phyloP scores from a whole-genome alignment of 2,888 invertebrate genomes.

The Drosophila mercatorum region DNA sequence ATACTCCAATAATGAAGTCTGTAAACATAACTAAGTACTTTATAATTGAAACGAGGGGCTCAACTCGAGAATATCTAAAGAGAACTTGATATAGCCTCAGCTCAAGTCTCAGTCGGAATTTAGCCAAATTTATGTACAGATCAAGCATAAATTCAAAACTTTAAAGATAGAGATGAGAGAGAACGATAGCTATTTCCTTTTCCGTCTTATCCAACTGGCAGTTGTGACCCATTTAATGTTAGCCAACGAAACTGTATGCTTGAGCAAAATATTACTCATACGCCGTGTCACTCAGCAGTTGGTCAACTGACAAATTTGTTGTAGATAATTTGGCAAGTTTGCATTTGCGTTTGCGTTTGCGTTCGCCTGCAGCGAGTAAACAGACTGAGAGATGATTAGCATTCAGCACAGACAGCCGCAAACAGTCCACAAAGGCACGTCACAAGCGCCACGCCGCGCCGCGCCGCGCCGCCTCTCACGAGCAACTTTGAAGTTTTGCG shows the following conservation, averaged over 20 bases:
- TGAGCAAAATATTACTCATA: conserved; percentile 26
- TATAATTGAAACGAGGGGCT: background rate
- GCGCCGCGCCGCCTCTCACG: background rate
- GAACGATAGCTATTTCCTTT: background rate
- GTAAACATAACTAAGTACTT: background rate
- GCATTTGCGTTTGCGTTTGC: conserved; percentile 26
- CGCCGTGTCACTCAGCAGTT: conserved; percentile 27
- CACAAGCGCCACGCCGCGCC: conserved; percentile 3
- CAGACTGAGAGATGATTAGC: conserved; percentile 41
- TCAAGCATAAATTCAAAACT: conserved; percentile 3
- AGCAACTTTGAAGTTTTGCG: conserved; percentile 21
- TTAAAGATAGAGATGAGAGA: background rate
- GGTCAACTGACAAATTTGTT: conserved; percentile 28
- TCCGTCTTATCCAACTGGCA: background rate
- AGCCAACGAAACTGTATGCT: background rate
- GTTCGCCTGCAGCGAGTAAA: conserved; percentile 31
- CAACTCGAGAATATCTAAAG: background rate
- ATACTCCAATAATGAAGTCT: background rate
- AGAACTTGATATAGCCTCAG: background rate
- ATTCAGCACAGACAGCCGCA: conserved; percentile 20
- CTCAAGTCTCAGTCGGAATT: background rate
- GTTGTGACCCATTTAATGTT: background rate
- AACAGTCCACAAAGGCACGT: conserved; percentile 39
- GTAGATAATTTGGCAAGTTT: conserved; percentile 30
- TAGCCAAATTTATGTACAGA: background rate